Evolutionary conservation across 2,888 invertebrate genomes (phyloP), one percentile per base, ranked within the genome.

Genomic region (Tipula lateralis): DNA sequence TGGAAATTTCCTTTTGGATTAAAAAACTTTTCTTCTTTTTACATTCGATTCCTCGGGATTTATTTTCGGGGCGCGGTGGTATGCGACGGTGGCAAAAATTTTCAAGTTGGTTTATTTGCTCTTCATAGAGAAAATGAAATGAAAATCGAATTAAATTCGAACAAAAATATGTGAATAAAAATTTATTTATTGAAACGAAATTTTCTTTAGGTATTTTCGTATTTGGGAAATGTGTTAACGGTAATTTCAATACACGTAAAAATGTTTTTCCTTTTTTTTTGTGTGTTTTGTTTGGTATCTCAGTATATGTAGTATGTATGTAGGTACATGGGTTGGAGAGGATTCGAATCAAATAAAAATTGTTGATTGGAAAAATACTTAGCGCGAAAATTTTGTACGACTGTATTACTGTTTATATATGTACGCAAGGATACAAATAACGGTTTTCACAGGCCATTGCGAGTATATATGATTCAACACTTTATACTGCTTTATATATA

Each of bases 91-190:
- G 39, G 66, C n/a, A 66, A 66, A 9, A 66, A 66, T 66, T 66
- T 66, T 66, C 66, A 66, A 66, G 66, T 66, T 24, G 24, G 66
- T 66, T 66, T 66, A 66, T 66, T 66, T 66, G 66, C 66, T 1
- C 12, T 66, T 9, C 66, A 24, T 24, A 66, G 9, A 24, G 7
- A 24, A 19, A 66, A 66, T 24, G 24, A 66, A 66, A 66, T 66
- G 66, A 66, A 66, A 66, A 66, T 66, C 66, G 66, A 66, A 66
- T 66, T 66, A 66, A 66, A 66, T 66, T 24, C 66, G 66, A 66
- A 66, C 66, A 66, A 66, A 66, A 66, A 66, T 66, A 66, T 66
- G 66, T 66, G 66, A 66, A 66, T 66, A 24, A 66, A 66, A 66
- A 66, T 66, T 66, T 66, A 66, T 66, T 66, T 66, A 66, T 66